Percentiles rank a stretch among this genome's conserved stretches.
These are phyloP conservation scores for Chrysogorgia sp. DNA, from an alignment of 92 coral and sea anemone species.

Conservation along the genomic window DNA sequence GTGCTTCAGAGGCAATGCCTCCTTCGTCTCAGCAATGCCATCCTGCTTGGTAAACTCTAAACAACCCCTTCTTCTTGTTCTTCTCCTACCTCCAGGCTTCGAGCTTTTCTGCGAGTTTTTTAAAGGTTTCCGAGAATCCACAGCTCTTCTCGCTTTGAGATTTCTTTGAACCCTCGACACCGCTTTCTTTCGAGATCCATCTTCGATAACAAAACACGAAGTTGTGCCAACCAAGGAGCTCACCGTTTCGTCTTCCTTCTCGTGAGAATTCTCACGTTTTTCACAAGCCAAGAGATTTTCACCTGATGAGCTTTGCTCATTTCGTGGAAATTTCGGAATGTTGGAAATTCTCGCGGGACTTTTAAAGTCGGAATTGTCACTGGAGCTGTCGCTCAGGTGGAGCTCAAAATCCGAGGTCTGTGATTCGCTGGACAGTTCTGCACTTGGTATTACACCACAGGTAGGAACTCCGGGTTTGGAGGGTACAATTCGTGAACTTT, in stretches of 20 bases:
- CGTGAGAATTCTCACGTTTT: constrained; percentile 10
- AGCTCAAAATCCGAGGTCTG: constrained; percentile 45
- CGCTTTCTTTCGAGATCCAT: not conserved
- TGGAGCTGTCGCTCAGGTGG: constrained; percentile 31
- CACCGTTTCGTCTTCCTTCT: not conserved
- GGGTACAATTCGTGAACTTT: not conserved
- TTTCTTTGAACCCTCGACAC: not conserved
- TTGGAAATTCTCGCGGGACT: not conserved
- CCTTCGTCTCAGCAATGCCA: not conserved
- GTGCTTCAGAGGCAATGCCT: not conserved
- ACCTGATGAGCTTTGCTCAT: not conserved
- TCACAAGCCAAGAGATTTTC: not conserved
- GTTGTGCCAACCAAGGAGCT: not conserved
- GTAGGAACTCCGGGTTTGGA: not conserved
- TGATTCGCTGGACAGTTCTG: constrained; percentile 15
- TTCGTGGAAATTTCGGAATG: not conserved
- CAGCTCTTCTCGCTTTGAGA: not conserved
- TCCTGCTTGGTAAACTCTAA: constrained; percentile 1
- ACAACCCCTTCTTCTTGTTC: constrained; percentile 14
- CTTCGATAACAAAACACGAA: not conserved
- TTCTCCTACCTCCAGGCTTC: constrained; percentile 10
- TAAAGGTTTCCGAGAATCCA: not conserved
- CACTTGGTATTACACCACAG: not conserved
- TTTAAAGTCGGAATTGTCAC: constrained; percentile 21
- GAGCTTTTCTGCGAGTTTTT: not conserved